phyloP scores from a whole-genome alignment of 2,113 vertebrate species.

The Thamnaconus septentrionalis region DNA sequence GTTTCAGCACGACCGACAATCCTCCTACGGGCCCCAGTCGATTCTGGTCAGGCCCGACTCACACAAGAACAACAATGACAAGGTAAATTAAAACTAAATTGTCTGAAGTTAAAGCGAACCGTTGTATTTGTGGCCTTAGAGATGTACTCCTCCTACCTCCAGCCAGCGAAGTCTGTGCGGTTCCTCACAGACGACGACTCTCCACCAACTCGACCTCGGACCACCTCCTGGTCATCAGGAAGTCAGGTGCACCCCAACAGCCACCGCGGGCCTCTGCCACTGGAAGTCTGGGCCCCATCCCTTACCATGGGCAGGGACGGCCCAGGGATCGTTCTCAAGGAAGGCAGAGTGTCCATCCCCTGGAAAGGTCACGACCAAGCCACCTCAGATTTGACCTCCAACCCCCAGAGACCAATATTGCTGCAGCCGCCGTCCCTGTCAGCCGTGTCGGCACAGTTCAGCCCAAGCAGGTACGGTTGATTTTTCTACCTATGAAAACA shows the following conservation, averaged over 20 bases:
- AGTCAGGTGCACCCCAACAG: constrained; percentile 43
- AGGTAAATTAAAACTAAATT: constrained; percentile 72
- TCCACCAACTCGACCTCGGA: constrained; percentile 73
- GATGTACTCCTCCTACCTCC: constrained; percentile 25
- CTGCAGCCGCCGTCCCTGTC: constrained; percentile 54
- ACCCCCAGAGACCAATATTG: constrained; percentile 44
- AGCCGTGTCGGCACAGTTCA: constrained; percentile 76
- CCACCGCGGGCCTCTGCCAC: constrained; percentile 37
- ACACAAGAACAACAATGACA: constrained; percentile 81
- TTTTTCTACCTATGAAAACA: background rate
- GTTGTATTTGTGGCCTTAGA: constrained; percentile 5
- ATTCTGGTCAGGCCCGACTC: constrained; percentile 92
- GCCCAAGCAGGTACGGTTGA: constrained; percentile 69
- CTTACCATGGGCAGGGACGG: constrained; percentile 78
- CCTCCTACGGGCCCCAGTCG: constrained; percentile 78
- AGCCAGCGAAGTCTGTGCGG: constrained; percentile 92
- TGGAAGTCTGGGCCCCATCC: constrained; percentile 76
- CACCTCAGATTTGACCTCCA: constrained; percentile 55
- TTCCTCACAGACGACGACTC: constrained; percentile 85
- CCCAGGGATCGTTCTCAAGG: constrained; percentile 80
- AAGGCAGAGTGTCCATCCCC: constrained; percentile 76
- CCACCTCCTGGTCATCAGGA: constrained; percentile 73
- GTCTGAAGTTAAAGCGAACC: background rate
- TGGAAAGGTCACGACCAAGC: constrained; percentile 72
- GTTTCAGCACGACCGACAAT: constrained; percentile 63